These are phyloP conservation scores for Stomatorhinus walkeri DNA, from an alignment of 2,797 vertebrate species.

Conservation along the genomic window DNA sequence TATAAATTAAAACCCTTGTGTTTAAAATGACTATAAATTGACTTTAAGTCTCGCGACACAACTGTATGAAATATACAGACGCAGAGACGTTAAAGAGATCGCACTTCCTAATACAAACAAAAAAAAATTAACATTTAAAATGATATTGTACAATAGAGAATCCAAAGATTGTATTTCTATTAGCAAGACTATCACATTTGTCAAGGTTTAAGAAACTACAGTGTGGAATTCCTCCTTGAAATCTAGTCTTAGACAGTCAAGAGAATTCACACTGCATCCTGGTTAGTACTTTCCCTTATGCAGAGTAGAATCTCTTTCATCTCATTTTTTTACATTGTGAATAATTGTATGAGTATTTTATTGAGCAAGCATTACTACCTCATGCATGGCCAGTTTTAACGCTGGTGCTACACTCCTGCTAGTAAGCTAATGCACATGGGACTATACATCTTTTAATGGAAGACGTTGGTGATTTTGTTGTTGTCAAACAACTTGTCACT, in stretches of 20 bases:
- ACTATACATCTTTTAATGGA: conserved; percentile 99
- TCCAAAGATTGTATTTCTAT: not conserved
- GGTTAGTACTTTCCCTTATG: conserved; percentile 32
- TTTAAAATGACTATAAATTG: not conserved
- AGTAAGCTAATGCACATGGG: conserved; percentile 93
- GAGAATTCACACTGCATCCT: conserved; percentile 59
- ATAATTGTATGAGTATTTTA: conserved; percentile 47
- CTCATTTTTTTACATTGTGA: conserved; percentile 39
- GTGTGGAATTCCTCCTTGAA: not conserved
- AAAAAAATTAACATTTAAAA: not conserved
- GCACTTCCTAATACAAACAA: not conserved
- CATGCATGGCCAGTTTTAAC: conserved; percentile 90
- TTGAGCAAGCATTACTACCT: conserved; percentile 85
- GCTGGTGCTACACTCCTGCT: conserved; percentile 79
- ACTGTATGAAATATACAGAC: conserved; percentile 12
- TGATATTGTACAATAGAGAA: not conserved
- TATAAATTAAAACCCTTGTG: not conserved
- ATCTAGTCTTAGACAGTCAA: conserved; percentile 11
- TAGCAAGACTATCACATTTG: not conserved
- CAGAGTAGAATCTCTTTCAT: conserved; percentile 38
- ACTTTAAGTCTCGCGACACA: not conserved
- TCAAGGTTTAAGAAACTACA: not conserved
- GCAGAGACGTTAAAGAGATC: not conserved
- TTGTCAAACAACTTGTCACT: conserved; percentile 99
- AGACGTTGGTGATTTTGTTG: conserved; percentile 99